phyloP scores from a whole-genome alignment of 2,888 invertebrate genomes.

The Mythimna vitellina region DNA sequence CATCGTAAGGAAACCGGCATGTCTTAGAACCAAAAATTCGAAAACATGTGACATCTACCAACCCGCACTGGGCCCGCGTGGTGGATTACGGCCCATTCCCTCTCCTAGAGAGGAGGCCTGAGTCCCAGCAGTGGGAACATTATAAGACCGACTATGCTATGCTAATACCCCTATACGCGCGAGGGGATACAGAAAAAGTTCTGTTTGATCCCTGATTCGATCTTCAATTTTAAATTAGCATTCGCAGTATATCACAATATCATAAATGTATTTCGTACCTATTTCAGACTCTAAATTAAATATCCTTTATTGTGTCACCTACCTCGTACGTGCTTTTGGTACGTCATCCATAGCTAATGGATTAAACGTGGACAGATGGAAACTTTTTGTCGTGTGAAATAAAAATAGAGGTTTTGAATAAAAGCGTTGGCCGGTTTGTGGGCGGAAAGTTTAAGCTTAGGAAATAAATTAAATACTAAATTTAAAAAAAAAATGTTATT shows the following conservation, averaged over 20 bases:
- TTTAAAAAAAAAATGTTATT: too few relatives aligned
- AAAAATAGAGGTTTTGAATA: slow-evolving; percentile 18
- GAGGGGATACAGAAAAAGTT: too few relatives aligned
- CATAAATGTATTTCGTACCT: background rate
- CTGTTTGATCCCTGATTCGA: background rate
- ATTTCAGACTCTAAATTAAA: slow-evolving; percentile 19
- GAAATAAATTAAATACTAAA: background rate
- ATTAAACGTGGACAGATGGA: slow-evolving; percentile 42
- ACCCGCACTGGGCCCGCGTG: too few relatives aligned
- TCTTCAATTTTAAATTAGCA: background rate
- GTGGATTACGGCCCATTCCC: too few relatives aligned
- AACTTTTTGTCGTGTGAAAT: slow-evolving; percentile 22
- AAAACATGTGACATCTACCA: too few relatives aligned
- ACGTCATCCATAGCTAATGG: slow-evolving; percentile 24
- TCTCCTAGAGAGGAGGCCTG: too few relatives aligned
- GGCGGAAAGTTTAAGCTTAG: background rate
- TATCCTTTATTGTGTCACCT: slow-evolving; percentile 18
- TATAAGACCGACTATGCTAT: too few relatives aligned
- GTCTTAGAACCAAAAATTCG: too few relatives aligned
- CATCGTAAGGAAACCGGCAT: too few relatives aligned
- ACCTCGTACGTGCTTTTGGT: slow-evolving; percentile 13
- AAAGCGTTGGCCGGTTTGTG: slow-evolving; percentile 4
- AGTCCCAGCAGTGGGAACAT: too few relatives aligned
- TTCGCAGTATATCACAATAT: background rate
- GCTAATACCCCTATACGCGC: too few relatives aligned